phyloP scores from a whole-genome alignment of 2,888 invertebrate species.

The Lottia gigantea region DNA sequence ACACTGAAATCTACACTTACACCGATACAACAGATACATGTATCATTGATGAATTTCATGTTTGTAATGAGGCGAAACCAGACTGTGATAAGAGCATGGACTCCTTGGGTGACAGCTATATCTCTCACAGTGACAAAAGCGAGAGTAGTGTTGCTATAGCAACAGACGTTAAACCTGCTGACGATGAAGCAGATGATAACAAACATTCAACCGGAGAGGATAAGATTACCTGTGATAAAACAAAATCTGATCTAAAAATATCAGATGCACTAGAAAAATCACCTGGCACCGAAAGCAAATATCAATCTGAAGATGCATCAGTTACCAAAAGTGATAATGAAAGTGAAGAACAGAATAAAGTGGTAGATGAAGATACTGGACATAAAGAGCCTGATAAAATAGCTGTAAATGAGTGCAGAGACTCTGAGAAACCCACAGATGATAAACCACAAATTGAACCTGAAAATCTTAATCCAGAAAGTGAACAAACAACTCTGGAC shows the following conservation, averaged over 20 bases:
- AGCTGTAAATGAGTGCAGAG: not conserved
- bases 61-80: constrained; percentile 29
- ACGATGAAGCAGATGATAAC: too few species aligned
- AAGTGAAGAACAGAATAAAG: not conserved
- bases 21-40: constrained; percentile 50
- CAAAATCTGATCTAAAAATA: too few species aligned
- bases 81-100: not conserved
- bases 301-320: constrained; percentile 13
- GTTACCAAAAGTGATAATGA: not conserved
- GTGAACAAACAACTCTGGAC: too few species aligned
- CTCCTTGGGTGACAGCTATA: not conserved
- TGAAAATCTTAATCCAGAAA: constrained; percentile 5
- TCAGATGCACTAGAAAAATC: too few species aligned
- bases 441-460: not conserved
- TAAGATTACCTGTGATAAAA: too few species aligned
- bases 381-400: not conserved
- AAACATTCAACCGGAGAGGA: too few species aligned
- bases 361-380: not conserved
- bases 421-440: not conserved
- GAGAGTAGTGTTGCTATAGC: too few species aligned
- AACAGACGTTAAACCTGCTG: too few species aligned
- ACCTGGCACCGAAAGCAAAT: not conserved
- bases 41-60: constrained; percentile 48
- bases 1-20: constrained; percentile 53
- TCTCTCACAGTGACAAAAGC: not conserved